Base-by-base conservation (phyloP, 1,140 invertebrate species). In the Hyposmocoma kahamanoa region DNA sequence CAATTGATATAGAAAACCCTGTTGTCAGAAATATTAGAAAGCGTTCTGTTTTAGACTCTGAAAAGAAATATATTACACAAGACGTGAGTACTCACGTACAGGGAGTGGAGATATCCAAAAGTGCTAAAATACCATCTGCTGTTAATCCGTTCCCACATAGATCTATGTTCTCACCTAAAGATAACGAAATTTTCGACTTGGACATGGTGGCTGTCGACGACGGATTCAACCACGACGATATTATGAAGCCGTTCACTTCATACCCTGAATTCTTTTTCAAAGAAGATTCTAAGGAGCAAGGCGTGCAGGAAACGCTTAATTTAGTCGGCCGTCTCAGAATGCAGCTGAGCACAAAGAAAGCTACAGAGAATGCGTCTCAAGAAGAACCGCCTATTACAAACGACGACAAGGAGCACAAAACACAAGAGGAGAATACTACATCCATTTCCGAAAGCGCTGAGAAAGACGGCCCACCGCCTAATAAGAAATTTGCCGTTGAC, bases 321-420 rank as follows among this genome's bases (percentile, higher is more conserved):
- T 76, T 95, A 13, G 93, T 95, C 6, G 92, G 94, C 56, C 93
- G 94, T 72, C 76, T 95, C 11, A 81, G 93, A 44, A 89, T 93
- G 87, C 77, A 81, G 52, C 59, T 83, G 24, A 86, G 67, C 43
- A 59, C 62, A 22, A 84, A 84, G 53, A 84, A 84, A 53, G 63
- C 71, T 18, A 38, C 62, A 13, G 77, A 79, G 44, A 70, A 63
- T 51, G 32, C 59, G n/a, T 22, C 47, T 18, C 53, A 68, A 53
- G 70, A 73, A 3, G 68, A 80, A 24, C 42, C 52, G 1, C 52
- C 53, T 10, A 47, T 38, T 1, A n/a, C n/a, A n/a, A 59, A 59
- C 43, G 61, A 65, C 21, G 66, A 70, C 28, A 66, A 71, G 51
- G 62, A 67, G 22, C 42, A 51, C 26, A 53, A 43, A 52, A 52